Evolutionary conservation across 2,113 vertebrate genomes (phyloP), one percentile per base, ranked within the genome.

Genomic region (Trematomus loennbergii): DNA sequence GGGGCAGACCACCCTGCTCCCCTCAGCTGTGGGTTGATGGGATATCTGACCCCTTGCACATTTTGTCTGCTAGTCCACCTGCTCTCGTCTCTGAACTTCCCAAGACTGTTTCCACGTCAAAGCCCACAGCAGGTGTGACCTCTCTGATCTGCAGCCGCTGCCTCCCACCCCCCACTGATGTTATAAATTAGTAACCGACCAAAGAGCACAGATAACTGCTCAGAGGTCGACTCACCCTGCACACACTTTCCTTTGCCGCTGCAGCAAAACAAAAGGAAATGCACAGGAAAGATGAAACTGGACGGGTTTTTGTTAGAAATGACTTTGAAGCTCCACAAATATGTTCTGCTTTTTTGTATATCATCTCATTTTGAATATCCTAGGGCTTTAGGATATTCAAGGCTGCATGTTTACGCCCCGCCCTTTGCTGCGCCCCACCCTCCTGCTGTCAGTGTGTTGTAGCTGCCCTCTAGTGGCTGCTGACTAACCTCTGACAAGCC

Each of bases 391-490:
- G 6, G 36, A 40, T 40, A 40, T 40, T 40, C 36, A 40, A 1
- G 9, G 55, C 50, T 74, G 60, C 57, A 53, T 48, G 66, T n/a
- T 12, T n/a, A 18, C 45, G 63, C 63, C 70, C 73, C 63, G 40
- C 72, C 49, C 79, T 66, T 22, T n/a, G 33, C 69, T 25, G 52
- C 16, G 67, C 33, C 53, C 46, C 64, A 53, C 66, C 73, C 76
- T 1, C 69, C 33, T 67, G 50, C 76, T 16, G 15, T 3, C 15
- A 13, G 12, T 52, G 33, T 79, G 81, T 60, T 25, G 73, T 22
- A 57, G 87, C 85, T 81, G 85, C 92, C 91, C 92, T 91, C 94
- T 95, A 79, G 91, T 93, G 93, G 83, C 63, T 9, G 22, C 53
- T 58, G 82, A 84, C 77, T 88, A 12, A 3, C 78, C 22, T 3